Percentiles rank a stretch among this genome's conserved stretches.
These are phyloP conservation scores for Albula goreensis DNA, from an alignment of 2,113 vertebrate genomes.

Conservation along the genomic window DNA sequence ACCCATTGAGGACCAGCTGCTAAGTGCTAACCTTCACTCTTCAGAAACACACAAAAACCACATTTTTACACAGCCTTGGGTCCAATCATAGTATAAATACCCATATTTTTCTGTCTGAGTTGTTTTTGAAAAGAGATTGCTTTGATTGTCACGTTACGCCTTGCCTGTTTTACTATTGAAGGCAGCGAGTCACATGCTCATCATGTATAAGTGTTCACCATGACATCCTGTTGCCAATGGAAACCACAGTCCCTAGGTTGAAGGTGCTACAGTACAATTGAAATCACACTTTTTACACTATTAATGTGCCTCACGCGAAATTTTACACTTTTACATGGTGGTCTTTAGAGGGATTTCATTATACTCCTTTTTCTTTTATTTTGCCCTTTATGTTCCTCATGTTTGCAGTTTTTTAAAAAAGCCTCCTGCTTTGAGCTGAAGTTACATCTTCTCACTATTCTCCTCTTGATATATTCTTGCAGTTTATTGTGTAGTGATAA, in stretches of 20 bases:
- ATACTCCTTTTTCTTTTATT: too few relatives aligned
- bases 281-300: not conserved
- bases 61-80: not conserved
- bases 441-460: not conserved
- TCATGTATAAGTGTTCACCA: not conserved
- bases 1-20: too few relatives aligned
- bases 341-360: too few relatives aligned
- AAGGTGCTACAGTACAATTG: not conserved
- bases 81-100: not conserved
- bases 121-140: not conserved
- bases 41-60: not conserved
- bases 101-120: not conserved
- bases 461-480: not conserved
- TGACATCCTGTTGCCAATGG: constrained; percentile 20
- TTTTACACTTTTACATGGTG: too few relatives aligned
- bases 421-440: too few relatives aligned
- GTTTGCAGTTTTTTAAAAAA: too few relatives aligned
- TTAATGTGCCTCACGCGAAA: not conserved
- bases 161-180: not conserved
- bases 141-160: not conserved
- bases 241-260: constrained; percentile 13
- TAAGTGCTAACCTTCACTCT: too few relatives aligned
- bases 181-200: not conserved
- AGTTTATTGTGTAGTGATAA: not conserved
- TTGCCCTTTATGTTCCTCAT: too few relatives aligned